These are phyloP conservation scores for Diploptera punctata DNA, from an alignment of 2,888 invertebrate species.

Conservation along the genomic window DNA sequence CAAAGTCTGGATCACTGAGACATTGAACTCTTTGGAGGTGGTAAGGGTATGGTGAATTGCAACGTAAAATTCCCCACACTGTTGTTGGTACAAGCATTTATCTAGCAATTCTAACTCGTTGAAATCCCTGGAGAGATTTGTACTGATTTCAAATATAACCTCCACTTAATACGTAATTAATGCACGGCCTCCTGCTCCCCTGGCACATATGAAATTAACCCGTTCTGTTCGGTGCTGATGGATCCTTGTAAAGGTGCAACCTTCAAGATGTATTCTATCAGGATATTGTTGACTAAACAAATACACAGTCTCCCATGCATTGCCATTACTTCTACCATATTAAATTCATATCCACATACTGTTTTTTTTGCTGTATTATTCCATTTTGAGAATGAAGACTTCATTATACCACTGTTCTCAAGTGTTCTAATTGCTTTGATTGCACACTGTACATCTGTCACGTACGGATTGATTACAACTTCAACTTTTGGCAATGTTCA, in stretches of 20 bases:
- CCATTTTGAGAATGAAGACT: neutral
- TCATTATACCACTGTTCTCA: neutral
- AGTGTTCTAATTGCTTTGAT: too few species aligned
- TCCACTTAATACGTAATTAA: neutral
- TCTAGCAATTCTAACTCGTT: neutral
- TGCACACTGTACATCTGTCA: too few species aligned
- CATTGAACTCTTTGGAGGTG: neutral
- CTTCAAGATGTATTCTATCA: neutral
- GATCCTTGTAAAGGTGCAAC: neutral
- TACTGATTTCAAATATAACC: constrained; percentile 2
- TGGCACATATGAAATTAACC: neutral
- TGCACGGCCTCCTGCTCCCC: neutral
- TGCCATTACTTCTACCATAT: neutral
- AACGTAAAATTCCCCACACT: constrained; percentile 1
- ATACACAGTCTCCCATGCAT: neutral
- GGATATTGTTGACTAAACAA: neutral
- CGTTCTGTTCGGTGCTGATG: neutral
- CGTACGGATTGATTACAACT: too few species aligned
- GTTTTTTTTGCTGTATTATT: neutral
- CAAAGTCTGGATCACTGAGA: constrained; percentile 1
- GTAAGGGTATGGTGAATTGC: neutral
- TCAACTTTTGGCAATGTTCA: neutral
- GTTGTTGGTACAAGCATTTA: neutral
- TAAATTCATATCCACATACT: neutral
- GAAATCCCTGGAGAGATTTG: constrained; percentile 4